These are phyloP conservation scores for Staurois parvus DNA, from an alignment of 2,797 vertebrate genomes.

Conservation along the genomic window DNA sequence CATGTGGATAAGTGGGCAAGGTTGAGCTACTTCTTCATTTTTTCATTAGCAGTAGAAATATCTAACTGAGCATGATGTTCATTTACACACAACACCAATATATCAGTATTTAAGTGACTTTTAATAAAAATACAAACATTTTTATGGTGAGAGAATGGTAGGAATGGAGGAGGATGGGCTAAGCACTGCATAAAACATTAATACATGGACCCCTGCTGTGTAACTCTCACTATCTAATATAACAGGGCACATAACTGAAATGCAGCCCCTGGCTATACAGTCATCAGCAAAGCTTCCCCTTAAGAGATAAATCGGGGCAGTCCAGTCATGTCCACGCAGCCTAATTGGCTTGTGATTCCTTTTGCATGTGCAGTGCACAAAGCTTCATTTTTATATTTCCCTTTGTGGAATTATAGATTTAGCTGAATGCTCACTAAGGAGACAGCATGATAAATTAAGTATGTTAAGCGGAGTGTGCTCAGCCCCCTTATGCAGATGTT, in stretches of 20 bases:
- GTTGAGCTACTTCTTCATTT: too few species aligned
- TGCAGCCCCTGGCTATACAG: background rate
- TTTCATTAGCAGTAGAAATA: too few species aligned
- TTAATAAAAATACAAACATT: too few species aligned
- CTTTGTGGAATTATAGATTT: conserved; percentile 1
- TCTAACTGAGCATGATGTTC: too few species aligned
- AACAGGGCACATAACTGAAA: background rate
- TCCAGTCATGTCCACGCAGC: background rate
- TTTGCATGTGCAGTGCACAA: background rate
- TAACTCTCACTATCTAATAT: background rate
- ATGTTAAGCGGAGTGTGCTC: background rate
- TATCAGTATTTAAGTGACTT: too few species aligned
- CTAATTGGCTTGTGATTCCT: background rate
- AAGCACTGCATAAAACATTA: too few species aligned
- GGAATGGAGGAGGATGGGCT: too few species aligned
- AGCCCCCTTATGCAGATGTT: background rate
- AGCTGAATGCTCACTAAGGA: background rate
- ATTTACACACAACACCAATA: too few species aligned
- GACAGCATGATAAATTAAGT: conserved; percentile 10
- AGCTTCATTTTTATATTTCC: background rate
- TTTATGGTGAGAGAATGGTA: too few species aligned
- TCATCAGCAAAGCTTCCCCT: background rate
- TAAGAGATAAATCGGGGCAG: background rate
- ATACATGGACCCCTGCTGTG: too few species aligned
- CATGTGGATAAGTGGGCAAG: too few species aligned